These are phyloP conservation scores for Serripes groenlandicus DNA, from an alignment of 2,888 invertebrate genomes.

Conservation along the genomic window DNA sequence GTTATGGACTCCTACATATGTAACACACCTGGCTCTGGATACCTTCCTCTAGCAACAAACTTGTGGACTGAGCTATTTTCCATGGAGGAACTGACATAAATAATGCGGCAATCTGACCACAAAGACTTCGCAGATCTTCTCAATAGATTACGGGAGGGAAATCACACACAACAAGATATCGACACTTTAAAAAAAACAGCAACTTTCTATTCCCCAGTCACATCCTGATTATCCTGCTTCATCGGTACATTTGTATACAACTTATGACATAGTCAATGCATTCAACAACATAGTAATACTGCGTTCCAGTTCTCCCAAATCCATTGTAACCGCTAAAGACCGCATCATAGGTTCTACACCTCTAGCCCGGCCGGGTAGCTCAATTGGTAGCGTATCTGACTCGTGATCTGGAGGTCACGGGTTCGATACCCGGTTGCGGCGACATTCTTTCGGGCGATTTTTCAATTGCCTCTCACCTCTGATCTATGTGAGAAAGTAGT, in stretches of 20 bases:
- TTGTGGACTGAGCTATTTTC: conserved; percentile 62
- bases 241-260: conserved; percentile 17
- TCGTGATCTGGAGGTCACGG: no score
- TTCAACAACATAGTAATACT: conserved; percentile 23
- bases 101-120: conserved; percentile 66
- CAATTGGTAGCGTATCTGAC: no score
- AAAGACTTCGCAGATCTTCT: conserved; percentile 67
- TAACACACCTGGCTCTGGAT: conserved; percentile 26
- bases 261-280: conserved; percentile 28
- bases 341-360: conserved; percentile 39
- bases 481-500: no score
- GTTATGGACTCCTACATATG: conserved; percentile 58
- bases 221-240: conserved; percentile 35
- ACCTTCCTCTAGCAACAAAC: conserved; percentile 56
- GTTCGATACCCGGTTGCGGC: no score
- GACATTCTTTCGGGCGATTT: no score
- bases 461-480: no score
- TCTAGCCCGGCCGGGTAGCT: no score
- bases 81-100: conserved; percentile 62
- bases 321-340: conserved; percentile 37
- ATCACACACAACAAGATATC: conserved; percentile 60
- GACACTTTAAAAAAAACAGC: not conserved
- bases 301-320: not conserved
- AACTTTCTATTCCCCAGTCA: no score
- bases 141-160: conserved; percentile 66